Evolutionary conservation across 2,113 vertebrate genomes (phyloP).

Genomic region (Pagrus major): DNA sequence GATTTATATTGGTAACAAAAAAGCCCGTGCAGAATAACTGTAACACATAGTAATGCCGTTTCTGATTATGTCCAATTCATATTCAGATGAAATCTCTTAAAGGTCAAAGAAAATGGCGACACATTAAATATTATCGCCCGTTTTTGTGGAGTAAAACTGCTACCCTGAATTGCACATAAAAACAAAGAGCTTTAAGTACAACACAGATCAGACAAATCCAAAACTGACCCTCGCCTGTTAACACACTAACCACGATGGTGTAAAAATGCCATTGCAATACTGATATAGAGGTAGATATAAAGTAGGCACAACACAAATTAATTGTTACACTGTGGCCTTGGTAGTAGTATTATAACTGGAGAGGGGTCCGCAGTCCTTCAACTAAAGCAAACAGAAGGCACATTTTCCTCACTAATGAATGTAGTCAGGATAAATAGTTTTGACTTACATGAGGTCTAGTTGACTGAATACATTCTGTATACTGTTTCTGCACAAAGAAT

Average conservation of each 20-base stretch:
- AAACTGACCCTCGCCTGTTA: background rate
- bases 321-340: background rate
- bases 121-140: too few relatives aligned
- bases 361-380: background rate
- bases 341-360: background rate
- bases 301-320: background rate
- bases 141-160: background rate
- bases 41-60: too few relatives aligned
- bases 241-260: background rate
- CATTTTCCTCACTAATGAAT: background rate
- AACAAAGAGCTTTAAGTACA: too few relatives aligned
- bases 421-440: background rate
- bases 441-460: background rate
- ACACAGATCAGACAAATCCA: background rate
- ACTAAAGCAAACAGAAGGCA: background rate
- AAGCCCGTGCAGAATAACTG: too few relatives aligned
- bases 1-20: too few relatives aligned
- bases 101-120: too few relatives aligned
- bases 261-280: background rate
- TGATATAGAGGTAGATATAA: background rate
- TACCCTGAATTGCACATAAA: background rate
- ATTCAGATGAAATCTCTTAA: too few relatives aligned
- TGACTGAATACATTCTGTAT: background rate
- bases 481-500: background rate
- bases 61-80: too few relatives aligned